Evolutionary conservation across 2,113 vertebrate genomes (phyloP), one percentile per base, ranked within the genome.

Genomic region (Pardalotus punctatus): DNA sequence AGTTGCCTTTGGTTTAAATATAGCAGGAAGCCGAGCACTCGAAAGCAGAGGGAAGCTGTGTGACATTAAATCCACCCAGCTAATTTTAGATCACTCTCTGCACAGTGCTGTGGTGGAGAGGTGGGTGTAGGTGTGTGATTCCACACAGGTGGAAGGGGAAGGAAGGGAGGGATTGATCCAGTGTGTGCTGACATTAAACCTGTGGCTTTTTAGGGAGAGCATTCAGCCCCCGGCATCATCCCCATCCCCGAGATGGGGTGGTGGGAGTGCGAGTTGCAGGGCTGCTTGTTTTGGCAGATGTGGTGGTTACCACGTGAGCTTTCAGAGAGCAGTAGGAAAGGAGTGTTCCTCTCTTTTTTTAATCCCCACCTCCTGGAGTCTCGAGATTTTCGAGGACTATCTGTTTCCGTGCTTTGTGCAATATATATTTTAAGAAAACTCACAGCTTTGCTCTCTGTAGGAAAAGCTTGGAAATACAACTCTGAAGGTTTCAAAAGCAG

Each of bases 1-100:
- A 28, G 10, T 84, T 92, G 93, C 73, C 65, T 96, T 95, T 69
- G 56, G 42, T 92, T 95, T 95, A 96, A 96, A 93, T 88, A 92
- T 96, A 96, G 94, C 92, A 94, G 40, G 53, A 71, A 87, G 80
- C 60, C 4, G 40, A 95, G 82, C 70, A 43, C 86, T 95, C 6
- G 42, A 95, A 95, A 96, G 95, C 93, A 81, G 90, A 93, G 80
- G 93, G 92, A 67, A 93, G 78, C 82, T 88, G 65, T 5, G 36
- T 76, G 95, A 91, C 4, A 33, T 81, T 57, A 88, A 93, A 90
- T 61, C 72, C 90, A 81, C 43, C 18, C n/a, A 2, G 80, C 72
- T 95, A 86, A 94, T 96, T 97, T 95, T 95, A 96, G 88, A 57
- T 62, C 3, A 1, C n/a, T 36, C 43, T 51, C 62, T 50, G 65